Percentiles rank a stretch among this genome's conserved stretches.
Conservation (phyloP, 2,797 vertebrate genomes). For the Garrulus glandarius region DNA sequence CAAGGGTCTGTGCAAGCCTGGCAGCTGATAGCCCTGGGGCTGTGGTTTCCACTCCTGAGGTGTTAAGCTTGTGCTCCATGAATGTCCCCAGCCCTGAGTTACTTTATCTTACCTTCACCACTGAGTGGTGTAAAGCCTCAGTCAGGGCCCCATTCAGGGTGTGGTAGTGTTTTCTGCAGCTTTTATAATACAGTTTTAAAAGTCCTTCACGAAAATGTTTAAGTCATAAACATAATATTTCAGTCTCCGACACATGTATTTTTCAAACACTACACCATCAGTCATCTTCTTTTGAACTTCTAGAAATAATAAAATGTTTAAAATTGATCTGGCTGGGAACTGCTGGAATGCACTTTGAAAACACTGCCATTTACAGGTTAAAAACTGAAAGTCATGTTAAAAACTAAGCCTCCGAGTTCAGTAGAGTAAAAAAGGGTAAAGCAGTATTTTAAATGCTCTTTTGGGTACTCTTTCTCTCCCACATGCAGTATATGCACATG, state of each 20-base stretch:
- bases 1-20: too few species aligned
- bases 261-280: background rate
- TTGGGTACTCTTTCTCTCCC: background rate
- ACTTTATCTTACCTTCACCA: too few species aligned
- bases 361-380: background rate
- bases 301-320: conserved; percentile 20
- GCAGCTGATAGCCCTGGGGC: too few species aligned
- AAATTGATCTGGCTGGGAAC: background rate
- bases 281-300: background rate
- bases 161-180: too few species aligned
- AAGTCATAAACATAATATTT: background rate
- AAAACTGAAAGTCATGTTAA: background rate
- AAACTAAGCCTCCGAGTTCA: background rate
- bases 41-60: too few species aligned
- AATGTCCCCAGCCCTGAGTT: too few species aligned
- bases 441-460: background rate
- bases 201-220: background rate
- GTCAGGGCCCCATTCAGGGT: too few species aligned
- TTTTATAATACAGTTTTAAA: too few species aligned
- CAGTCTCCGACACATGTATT: background rate
- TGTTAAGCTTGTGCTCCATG: too few species aligned
- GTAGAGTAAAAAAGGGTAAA: background rate
- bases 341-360: conserved; percentile 19
- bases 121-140: background rate
- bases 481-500: background rate